A percentile compares a stretch with the other conserved stretches of the same genome.
Conservation (phyloP, 2,888 invertebrate genomes). For the Sympetrum striolatum region DNA sequence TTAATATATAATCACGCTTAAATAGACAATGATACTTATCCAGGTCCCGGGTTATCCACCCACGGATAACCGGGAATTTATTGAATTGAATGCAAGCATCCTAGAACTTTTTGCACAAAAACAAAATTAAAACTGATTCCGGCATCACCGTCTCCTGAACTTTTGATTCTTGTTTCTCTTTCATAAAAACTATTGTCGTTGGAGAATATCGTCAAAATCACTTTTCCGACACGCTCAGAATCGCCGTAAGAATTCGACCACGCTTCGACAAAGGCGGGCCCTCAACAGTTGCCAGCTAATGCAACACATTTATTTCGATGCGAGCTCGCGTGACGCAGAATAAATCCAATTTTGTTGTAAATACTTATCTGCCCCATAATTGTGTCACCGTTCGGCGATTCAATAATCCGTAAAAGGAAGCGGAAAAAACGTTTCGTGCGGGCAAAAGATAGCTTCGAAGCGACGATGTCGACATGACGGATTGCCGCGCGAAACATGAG, state of each 20-base stretch:
- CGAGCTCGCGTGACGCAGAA: neutral
- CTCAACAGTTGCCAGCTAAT: neutral
- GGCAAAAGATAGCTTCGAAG: neutral
- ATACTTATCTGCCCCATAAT: neutral
- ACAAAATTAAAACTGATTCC: too few species aligned
- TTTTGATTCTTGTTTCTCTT: too few species aligned
- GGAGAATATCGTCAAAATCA: neutral
- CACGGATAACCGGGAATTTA: too few species aligned
- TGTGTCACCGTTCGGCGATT: neutral
- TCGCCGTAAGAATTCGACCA: neutral
- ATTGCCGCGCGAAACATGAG: neutral
- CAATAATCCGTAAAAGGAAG: neutral
- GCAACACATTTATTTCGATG: neutral
- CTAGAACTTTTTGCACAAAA: too few species aligned
- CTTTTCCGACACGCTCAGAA: neutral
- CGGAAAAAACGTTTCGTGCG: neutral
- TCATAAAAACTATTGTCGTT: too few species aligned
- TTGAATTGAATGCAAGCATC: too few species aligned
- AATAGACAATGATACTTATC: too few species aligned
- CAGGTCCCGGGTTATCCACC: too few species aligned
- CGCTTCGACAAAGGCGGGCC: too few species aligned
- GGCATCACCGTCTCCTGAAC: too few species aligned
- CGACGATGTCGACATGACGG: neutral
- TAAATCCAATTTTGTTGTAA: neutral
- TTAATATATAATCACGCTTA: too few species aligned